phyloP scores from a whole-genome alignment of 2,113 vertebrate genomes.

The Cyanoramphus novaezelandiae region DNA sequence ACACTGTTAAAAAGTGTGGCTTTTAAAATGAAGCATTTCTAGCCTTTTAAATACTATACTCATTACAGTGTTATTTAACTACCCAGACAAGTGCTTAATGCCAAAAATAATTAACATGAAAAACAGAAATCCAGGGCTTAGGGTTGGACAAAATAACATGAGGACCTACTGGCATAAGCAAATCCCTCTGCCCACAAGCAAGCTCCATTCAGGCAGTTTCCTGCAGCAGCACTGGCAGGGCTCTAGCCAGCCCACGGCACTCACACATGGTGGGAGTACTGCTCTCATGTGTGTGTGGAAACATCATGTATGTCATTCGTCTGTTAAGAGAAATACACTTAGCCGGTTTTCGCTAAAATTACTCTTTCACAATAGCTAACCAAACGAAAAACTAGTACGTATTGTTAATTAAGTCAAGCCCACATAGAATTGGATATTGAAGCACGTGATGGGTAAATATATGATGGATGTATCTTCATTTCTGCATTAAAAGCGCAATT shows the following conservation, averaged over 20 bases:
- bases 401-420: background rate
- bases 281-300: background rate
- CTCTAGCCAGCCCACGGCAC: background rate
- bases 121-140: background rate
- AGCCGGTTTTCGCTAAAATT: background rate
- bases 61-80: background rate
- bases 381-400: background rate
- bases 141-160: background rate
- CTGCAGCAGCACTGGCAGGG: background rate
- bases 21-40: background rate
- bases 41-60: background rate
- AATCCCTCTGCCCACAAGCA: background rate
- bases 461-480: background rate
- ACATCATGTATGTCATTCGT: background rate
- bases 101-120: background rate
- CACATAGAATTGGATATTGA: background rate
- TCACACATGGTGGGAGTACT: fast-evolving
- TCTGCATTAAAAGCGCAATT: slow-evolving; percentile 59
- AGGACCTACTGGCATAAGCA: background rate
- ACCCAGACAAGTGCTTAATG: background rate
- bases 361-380: background rate
- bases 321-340: background rate
- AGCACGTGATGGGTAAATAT: background rate
- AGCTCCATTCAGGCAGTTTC: background rate
- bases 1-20: background rate